phyloP scores from a whole-genome alignment of 1,140 invertebrate species.

The Cotesia typhae region DNA sequence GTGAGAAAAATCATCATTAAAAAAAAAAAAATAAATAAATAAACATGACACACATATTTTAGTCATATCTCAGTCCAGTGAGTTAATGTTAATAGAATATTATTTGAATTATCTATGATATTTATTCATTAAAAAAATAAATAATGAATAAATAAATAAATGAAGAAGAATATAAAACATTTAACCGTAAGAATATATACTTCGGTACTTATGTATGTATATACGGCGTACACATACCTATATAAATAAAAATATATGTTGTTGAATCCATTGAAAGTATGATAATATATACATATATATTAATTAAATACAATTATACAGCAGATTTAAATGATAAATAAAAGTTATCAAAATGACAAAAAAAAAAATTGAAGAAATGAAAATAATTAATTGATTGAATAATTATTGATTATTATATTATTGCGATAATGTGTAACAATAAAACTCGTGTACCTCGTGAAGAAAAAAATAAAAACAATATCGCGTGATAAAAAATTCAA shows the following conservation, averaged over 20 bases:
- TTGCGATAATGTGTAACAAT: constrained; percentile 60
- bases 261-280: constrained; percentile 66
- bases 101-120: constrained; percentile 34
- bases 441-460: constrained; percentile 60
- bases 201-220: constrained; percentile 61
- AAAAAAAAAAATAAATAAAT: constrained; percentile 23
- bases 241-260: constrained; percentile 58
- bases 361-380: constrained; percentile 25
- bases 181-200: constrained; percentile 51
- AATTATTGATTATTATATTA: constrained; percentile 52
- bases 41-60: constrained; percentile 12
- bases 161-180: constrained; percentile 37
- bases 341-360: neutral
- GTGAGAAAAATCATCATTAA: constrained; percentile 13
- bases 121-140: constrained; percentile 36
- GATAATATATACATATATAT: constrained; percentile 59
- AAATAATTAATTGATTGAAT: constrained; percentile 40
- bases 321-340: constrained; percentile 51
- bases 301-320: constrained; percentile 51
- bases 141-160: too few relatives aligned
- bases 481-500: constrained; percentile 19
- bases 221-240: constrained; percentile 55
- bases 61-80: constrained; percentile 23
- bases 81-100: constrained; percentile 28
- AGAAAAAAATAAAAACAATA: constrained; percentile 53